phyloP scores from a whole-genome alignment of 1,140 invertebrate genomes.

The Diabrotica virgifera region DNA sequence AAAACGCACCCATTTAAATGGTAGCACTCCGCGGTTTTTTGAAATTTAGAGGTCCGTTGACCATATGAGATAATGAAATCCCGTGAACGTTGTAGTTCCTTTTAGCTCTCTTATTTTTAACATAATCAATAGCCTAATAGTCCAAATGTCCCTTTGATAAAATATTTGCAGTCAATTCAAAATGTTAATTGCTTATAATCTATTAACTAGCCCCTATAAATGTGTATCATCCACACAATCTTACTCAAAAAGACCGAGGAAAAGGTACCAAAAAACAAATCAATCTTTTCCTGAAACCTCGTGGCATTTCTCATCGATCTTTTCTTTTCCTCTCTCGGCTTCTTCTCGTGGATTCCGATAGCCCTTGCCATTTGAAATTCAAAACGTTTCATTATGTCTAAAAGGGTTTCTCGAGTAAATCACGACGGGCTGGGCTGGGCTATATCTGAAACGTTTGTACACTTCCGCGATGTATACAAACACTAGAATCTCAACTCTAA shows the following conservation, averaged over 20 bases:
- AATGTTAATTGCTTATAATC: too few relatives aligned
- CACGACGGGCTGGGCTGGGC: not conserved
- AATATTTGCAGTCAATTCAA: too few relatives aligned
- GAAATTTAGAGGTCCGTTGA: too few relatives aligned
- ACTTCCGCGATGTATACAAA: slow-evolving; percentile 11
- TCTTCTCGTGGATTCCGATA: not conserved
- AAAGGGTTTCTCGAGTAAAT: slow-evolving; percentile 5
- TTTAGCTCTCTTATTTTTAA: too few relatives aligned
- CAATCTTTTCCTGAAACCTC: not conserved
- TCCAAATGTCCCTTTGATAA: too few relatives aligned
- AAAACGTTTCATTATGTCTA: slow-evolving; percentile 19
- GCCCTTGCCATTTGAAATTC: slow-evolving; percentile 21
- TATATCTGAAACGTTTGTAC: not conserved
- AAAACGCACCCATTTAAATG: too few relatives aligned
- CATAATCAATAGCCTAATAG: too few relatives aligned
- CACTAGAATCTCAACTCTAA: slow-evolving; percentile 3
- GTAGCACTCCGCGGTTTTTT: too few relatives aligned
- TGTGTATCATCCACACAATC: too few relatives aligned
- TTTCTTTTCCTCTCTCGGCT: not conserved
- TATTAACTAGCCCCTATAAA: too few relatives aligned
- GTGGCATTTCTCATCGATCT: not conserved
- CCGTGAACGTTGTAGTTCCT: too few relatives aligned
- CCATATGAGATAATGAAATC: too few relatives aligned
- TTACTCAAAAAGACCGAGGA: not conserved
- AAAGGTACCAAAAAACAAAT: not conserved